Conservation (phyloP, 2,888 invertebrate species). For the Acleris laterana region DNA sequence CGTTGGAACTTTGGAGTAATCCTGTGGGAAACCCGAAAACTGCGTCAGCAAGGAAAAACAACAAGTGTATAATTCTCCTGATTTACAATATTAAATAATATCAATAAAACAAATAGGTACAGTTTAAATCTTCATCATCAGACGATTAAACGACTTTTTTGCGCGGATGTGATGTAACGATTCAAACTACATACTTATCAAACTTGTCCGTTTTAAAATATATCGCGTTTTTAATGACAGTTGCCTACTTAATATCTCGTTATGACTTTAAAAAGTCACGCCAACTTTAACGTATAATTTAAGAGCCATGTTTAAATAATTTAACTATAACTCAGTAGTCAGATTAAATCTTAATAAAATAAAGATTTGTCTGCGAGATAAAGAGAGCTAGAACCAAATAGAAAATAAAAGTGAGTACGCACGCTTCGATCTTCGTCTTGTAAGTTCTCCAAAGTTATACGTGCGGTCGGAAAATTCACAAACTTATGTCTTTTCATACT, state of each 20-base stretch:
- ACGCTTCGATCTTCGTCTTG: conserved; percentile 27
- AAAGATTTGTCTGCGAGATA: conserved; percentile 38
- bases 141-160: neutral
- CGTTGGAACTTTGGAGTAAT: too few relatives aligned
- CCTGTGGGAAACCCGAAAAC: too few relatives aligned
- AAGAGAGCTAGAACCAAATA: conserved; percentile 17
- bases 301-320: conserved; percentile 30
- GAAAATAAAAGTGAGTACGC: conserved; percentile 35
- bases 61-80: too few relatives aligned
- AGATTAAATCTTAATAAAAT: conserved; percentile 35
- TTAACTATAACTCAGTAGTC: conserved; percentile 30
- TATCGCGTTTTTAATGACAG: neutral
- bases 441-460: conserved; percentile 9
- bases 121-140: neutral
- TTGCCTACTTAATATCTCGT: neutral
- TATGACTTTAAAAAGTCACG: conserved; percentile 7
- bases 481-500: neutral
- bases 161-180: neutral
- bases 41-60: too few relatives aligned
- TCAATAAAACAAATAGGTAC: neutral
- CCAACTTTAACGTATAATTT: conserved; percentile 24
- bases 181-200: conserved; percentile 1
- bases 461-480: neutral
- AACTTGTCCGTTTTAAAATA: neutral
- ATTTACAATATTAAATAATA: too few relatives aligned